phyloP scores from a whole-genome alignment of 2,113 vertebrate species.

The Cromileptes altivelis region DNA sequence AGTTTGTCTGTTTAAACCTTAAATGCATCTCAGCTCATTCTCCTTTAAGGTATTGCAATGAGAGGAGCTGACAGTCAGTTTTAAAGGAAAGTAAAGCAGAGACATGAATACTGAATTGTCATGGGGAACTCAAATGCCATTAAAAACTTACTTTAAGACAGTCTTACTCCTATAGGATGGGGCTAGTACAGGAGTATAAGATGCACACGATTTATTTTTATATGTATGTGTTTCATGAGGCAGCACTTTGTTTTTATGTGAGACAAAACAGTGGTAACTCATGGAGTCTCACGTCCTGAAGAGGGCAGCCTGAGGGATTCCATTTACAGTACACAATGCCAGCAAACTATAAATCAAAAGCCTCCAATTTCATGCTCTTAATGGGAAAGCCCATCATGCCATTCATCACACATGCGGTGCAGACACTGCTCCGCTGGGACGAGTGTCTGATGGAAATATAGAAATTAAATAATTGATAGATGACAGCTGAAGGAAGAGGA shows the following conservation, averaged over 20 bases:
- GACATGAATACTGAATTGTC: not conserved
- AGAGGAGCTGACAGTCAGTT: not conserved
- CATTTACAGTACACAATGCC: conserved; percentile 40
- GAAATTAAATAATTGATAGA: conserved; percentile 41
- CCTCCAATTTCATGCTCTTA: conserved; percentile 44
- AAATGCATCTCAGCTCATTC: not conserved
- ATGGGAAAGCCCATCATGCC: conserved; percentile 29
- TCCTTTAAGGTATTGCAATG: not conserved
- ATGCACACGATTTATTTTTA: not conserved
- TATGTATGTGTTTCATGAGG: not conserved
- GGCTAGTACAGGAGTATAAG: not conserved
- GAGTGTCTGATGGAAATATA: conserved; percentile 37
- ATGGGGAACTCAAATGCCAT: not conserved
- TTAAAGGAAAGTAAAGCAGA: not conserved
- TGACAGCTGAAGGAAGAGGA: conserved; percentile 15
- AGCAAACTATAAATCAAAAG: conserved; percentile 61
- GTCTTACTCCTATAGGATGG: not conserved
- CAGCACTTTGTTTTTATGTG: not conserved
- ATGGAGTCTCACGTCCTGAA: conserved; percentile 4
- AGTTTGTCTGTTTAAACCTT: conserved; percentile 23
- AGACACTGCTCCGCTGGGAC: conserved; percentile 29
- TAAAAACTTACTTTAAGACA: conserved; percentile 2
- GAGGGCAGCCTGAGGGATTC: conserved; percentile 46
- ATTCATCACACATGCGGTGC: conserved; percentile 53
- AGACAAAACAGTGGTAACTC: conserved; percentile 5